A percentile compares a stretch with the other conserved stretches of the same genome.
Conservation (phyloP, 2,797 vertebrate species). For the Xerus rutilus region DNA sequence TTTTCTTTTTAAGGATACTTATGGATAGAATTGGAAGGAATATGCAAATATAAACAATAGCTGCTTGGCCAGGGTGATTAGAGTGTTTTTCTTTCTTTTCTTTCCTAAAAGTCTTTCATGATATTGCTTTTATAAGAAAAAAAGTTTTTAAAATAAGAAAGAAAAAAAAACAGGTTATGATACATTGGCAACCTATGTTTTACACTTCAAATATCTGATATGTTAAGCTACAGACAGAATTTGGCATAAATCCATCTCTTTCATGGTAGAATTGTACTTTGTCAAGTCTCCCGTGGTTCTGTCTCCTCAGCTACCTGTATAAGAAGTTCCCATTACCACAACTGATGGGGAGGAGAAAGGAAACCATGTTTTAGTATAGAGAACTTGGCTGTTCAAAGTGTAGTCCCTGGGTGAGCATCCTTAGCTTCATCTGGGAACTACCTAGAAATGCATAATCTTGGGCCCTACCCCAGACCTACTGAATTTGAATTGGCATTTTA, state of each 20-base stretch:
- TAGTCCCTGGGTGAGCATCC: not conserved
- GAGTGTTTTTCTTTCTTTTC: conserved; percentile 47
- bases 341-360: not conserved
- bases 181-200: not conserved
- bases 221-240: not conserved
- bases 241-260: not conserved
- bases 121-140: conserved; percentile 36
- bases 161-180: not conserved
- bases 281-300: not conserved
- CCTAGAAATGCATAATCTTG: not conserved
- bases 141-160: not conserved
- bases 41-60: conserved; percentile 55
- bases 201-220: not conserved
- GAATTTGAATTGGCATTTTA: not conserved
- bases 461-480: not conserved
- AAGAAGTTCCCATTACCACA: not conserved
- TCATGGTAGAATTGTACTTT: not conserved
- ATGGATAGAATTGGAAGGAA: conserved; percentile 34
- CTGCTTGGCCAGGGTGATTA: conserved; percentile 13
- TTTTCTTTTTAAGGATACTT: conserved; percentile 28
- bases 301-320: not conserved
- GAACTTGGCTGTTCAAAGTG: not conserved
- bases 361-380: not conserved
- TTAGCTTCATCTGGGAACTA: not conserved
- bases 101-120: conserved; percentile 1